Evolutionary conservation across 1,140 invertebrate genomes (phyloP).

Genomic region (Meteorus sp.): DNA sequence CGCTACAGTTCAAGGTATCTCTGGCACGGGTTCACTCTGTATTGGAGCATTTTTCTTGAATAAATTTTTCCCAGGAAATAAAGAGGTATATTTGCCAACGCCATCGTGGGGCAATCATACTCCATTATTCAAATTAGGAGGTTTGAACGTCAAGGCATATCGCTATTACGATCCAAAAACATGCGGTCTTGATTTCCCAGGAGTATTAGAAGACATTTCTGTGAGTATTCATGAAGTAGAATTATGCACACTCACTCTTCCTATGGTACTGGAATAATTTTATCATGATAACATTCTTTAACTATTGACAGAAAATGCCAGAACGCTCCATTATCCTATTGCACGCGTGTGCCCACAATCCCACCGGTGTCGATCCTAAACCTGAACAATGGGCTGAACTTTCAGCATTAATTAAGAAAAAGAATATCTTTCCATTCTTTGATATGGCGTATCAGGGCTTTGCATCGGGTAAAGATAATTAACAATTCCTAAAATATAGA

Average conservation of each 20-base stretch:
- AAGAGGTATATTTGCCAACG: conserved; percentile 89
- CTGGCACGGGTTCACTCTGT: conserved; percentile 95
- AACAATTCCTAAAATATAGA: too few relatives aligned
- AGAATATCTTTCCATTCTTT: conserved; percentile 94
- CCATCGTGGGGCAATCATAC: conserved; percentile 99
- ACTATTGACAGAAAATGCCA: conserved; percentile 90
- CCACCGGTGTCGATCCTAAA: conserved; percentile 95
- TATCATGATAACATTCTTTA: too few relatives aligned
- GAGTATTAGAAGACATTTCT: conserved; percentile 86
- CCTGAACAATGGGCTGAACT: conserved; percentile 90
- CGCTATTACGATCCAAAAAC: conserved; percentile 95
- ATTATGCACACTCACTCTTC: too few relatives aligned
- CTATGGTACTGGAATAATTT: too few relatives aligned
- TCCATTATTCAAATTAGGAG: conserved; percentile 90
- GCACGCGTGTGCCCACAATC: conserved; percentile 99
- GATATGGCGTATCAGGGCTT: conserved; percentile 99
- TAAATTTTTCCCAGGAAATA: conserved; percentile 81
- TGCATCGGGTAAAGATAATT: conserved; percentile 77
- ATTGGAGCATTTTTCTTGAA: conserved; percentile 90
- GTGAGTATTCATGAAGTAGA: conserved; percentile 69
- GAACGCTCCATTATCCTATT: conserved; percentile 90
- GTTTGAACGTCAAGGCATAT: conserved; percentile 87
- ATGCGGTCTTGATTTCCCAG: conserved; percentile 92
- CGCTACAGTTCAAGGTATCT: conserved; percentile 85
- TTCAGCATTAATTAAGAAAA: conserved; percentile 74